Conservation (phyloP, 2,888 invertebrate genomes). For the Frankliniella fusca region DNA sequence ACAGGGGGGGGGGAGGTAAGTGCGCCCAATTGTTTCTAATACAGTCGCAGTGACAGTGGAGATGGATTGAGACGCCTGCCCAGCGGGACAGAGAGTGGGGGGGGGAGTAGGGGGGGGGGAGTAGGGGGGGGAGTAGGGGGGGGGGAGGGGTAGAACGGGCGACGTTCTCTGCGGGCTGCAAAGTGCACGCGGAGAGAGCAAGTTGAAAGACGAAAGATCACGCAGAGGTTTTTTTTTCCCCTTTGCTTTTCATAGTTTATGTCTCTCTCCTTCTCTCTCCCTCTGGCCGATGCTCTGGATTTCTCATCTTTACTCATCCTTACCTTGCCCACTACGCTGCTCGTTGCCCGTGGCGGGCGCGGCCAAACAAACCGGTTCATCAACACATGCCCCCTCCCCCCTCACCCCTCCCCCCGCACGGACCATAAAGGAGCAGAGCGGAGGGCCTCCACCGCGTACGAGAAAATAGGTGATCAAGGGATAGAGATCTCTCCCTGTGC, state of each 20-base stretch:
- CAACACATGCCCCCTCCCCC: conserved; percentile 30
- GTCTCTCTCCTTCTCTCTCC: not conserved
- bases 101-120: not conserved
- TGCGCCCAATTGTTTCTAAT: conserved; percentile 36
- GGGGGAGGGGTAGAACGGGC: not conserved
- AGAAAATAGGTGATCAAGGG: conserved; percentile 26
- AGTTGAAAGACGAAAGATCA: no score
- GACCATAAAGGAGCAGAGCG: not conserved
- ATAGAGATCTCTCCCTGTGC: not conserved
- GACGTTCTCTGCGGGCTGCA: not conserved
- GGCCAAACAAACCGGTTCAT: conserved; percentile 36
- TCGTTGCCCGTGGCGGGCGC: conserved; percentile 30
- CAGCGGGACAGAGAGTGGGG: not conserved
- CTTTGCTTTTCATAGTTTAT: not conserved
- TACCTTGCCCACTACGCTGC: not conserved
- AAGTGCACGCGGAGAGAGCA: no score
- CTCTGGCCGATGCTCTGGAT: not conserved
- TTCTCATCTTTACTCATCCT: not conserved
- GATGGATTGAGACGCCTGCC: conserved; percentile 33
- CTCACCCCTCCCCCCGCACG: conserved; percentile 29
- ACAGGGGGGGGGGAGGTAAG: conserved; percentile 36
- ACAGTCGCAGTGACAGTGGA: conserved; percentile 2
- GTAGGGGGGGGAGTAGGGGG: not conserved
- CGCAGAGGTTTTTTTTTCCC: not conserved
- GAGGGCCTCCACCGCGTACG: not conserved